These are phyloP conservation scores for Trinorchestia longiramus DNA, from an alignment of 1,140 invertebrate genomes.

Conservation along the genomic window DNA sequence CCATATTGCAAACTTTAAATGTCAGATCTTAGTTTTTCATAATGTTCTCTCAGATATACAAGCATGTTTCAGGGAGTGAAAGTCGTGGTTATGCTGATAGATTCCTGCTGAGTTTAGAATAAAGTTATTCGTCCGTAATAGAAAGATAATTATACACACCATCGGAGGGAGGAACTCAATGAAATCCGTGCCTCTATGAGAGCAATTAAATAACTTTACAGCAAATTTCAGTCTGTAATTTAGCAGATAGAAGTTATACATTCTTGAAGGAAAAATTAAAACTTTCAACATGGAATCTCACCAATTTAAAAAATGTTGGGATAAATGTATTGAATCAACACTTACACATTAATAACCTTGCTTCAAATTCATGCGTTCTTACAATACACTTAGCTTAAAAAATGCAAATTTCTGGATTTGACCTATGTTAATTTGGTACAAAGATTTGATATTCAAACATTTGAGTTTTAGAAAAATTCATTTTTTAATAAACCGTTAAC, in stretches of 20 bases:
- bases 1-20: no score
- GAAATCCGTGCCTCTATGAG: background rate
- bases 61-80: background rate
- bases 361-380: no score
- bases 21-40: no score
- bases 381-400: no score
- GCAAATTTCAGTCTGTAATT: background rate
- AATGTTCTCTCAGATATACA: no score
- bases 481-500: no score
- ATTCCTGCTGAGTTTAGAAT: background rate
- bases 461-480: no score
- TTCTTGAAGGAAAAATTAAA: background rate
- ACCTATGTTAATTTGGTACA: no score
- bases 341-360: no score
- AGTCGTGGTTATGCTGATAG: background rate
- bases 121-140: background rate
- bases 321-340: no score
- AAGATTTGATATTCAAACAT: no score
- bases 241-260: background rate
- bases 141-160: background rate
- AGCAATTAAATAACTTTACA: background rate
- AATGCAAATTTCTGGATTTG: no score
- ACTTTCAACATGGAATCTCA: background rate
- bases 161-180: background rate
- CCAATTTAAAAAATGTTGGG: background rate